These are phyloP conservation scores for Amblyteles armatorius DNA, from an alignment of 2,888 invertebrate genomes.

Conservation along the genomic window DNA sequence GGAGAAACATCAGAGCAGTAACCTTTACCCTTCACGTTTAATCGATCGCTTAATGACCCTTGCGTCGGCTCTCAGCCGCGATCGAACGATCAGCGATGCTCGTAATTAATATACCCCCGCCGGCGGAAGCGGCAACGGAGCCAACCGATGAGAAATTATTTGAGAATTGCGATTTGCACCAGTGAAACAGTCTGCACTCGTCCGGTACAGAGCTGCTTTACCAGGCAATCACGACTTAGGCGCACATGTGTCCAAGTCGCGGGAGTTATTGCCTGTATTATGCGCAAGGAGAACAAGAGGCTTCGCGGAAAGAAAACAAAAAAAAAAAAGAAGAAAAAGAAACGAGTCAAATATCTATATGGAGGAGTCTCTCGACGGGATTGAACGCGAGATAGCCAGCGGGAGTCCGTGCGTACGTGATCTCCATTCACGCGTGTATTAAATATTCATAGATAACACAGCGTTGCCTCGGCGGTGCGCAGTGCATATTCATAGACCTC, in stretches of 20 bases:
- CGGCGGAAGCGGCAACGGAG: constrained; percentile 47
- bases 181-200: constrained; percentile 5
- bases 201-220: constrained; percentile 29
- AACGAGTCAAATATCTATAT: constrained; percentile 13
- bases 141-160: constrained; percentile 67
- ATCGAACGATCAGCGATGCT: constrained; percentile 79
- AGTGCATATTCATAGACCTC: constrained; percentile 65
- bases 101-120: constrained; percentile 81
- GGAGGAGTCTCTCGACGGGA: constrained; percentile 21
- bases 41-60: constrained; percentile 82
- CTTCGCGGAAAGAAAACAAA: background rate
- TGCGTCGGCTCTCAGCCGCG: constrained; percentile 68
- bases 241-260: constrained; percentile 17
- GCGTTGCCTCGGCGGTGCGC: constrained; percentile 52
- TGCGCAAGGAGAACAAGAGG: constrained; percentile 38
- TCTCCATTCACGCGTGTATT: constrained; percentile 60
- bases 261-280: constrained; percentile 50
- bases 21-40: constrained; percentile 80
- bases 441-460: constrained; percentile 64
- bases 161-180: constrained; percentile 57
- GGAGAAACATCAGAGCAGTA: constrained; percentile 64
- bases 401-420: constrained; percentile 58
- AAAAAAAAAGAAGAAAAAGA: constrained; percentile 14
- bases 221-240: constrained; percentile 37
- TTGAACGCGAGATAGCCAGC: constrained; percentile 26